Evolutionary conservation across 2,113 vertebrate species (phyloP).

Genomic region (Daphoenositta chrysoptera): DNA sequence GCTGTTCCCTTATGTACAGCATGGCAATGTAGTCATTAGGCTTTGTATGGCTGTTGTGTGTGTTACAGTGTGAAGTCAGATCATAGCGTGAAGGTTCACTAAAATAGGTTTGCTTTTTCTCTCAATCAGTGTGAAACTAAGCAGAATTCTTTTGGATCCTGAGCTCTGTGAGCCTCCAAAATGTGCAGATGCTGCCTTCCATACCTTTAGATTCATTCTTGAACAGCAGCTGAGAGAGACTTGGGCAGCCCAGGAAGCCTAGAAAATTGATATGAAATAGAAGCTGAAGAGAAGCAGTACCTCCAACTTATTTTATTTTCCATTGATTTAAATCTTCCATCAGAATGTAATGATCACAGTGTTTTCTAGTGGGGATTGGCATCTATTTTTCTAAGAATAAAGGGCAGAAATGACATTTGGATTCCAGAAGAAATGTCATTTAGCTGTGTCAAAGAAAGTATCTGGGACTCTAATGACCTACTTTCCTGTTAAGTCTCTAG

Average conservation of each 20-base stretch:
- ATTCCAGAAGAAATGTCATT: constrained; percentile 47
- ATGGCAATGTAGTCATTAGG: not conserved
- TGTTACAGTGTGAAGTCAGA: not conserved
- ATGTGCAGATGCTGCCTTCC: not conserved
- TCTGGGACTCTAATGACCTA: constrained; percentile 44
- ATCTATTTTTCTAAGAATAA: constrained; percentile 43
- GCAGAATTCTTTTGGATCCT: not conserved
- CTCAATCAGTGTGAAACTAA: not conserved
- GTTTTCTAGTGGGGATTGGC: constrained; percentile 30
- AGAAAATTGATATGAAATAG: not conserved
- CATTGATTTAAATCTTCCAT: constrained; percentile 19
- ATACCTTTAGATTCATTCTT: not conserved
- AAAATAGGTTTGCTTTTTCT: not conserved
- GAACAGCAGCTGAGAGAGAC: not conserved
- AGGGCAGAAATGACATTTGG: constrained; percentile 42
- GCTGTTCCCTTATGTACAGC: not conserved
- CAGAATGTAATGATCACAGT: not conserved
- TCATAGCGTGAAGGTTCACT: not conserved
- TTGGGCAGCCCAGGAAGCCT: not conserved
- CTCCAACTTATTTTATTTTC: constrained; percentile 16
- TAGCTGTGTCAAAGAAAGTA: constrained; percentile 42
- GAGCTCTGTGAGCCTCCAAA: not conserved
- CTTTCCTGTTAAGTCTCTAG: constrained; percentile 55
- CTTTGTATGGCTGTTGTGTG: not conserved
- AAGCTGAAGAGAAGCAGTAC: not conserved